Base-by-base conservation (phyloP, 35 echinoderm and acorn worm species). In the Diadema setosum region DNA sequence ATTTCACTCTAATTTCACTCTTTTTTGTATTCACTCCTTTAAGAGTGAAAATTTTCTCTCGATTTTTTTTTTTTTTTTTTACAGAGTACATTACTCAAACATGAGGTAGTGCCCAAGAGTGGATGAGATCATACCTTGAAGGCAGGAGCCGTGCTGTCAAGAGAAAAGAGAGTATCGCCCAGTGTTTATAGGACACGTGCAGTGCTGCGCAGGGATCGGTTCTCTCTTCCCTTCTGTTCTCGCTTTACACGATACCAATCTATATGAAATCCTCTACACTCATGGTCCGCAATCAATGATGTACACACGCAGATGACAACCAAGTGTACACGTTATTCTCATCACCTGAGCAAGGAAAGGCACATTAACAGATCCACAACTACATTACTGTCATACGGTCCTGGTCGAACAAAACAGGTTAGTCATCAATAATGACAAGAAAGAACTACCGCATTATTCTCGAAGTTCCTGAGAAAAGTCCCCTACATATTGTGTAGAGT, bases 151-250 rank as follows among this genome's bases (percentile, higher is more conserved):
- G n/a, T n/a, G n/a, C n/a, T n/a, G n/a, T n/a, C n/a, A n/a, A n/a
- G n/a, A n/a, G n/a, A n/a, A n/a, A n/a, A n/a, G n/a, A n/a, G n/a
- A n/a, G n/a, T 39, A 7, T 75, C 32, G 42, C 17, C 2, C n/a
- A 8, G 9, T 14, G 31, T 37, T 0, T n/a, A n/a, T 32, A 76
- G 39, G 70, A 76, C 31, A 76, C 70, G 24, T 82, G 50, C 16
- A 87, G 94, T 25, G 86, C 93, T n/a, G 90, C 94, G 4, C 94
- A 93, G 39, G 94, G 90, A 8, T 93, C 90, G 60, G 94, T 92
- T 2, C 32, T 93, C 7, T 90, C 83, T 18, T 87, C 91, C 16
- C 29, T 88, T 5, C 43, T 61, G 0, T 95, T 88, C 42, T 84
- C 78, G 0, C 29, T 95, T 55, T 95, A 88, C 82, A 87, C 89